These are phyloP conservation scores for Penaeus indicus DNA, from an alignment of 1,140 invertebrate species.

Conservation along the genomic window DNA sequence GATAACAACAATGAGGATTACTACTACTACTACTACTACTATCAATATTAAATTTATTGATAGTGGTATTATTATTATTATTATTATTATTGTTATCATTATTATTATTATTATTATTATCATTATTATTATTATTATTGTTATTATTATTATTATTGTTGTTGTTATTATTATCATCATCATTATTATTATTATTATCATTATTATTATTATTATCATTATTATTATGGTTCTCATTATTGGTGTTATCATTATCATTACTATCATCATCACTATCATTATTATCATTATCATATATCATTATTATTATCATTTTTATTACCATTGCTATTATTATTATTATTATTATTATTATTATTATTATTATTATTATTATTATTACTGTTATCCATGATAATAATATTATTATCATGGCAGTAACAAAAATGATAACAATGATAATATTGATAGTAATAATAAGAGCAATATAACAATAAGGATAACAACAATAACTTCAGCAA, in stretches of 20 bases:
- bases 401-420: no score
- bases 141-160: no score
- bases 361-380: background rate
- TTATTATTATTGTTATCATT: background rate
- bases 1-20: background rate
- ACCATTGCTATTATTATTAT: background rate
- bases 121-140: no score
- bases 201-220: background rate
- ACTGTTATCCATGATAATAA: background rate
- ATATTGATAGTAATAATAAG: no score
- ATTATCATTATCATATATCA: no score
- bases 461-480: no score
- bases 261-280: no score
- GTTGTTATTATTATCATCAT: background rate
- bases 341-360: no score
- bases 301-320: background rate
- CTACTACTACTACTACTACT: background rate
- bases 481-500: no score
- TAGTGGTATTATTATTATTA: background rate
- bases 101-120: background rate
- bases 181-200: background rate
- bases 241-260: no score
- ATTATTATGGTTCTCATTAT: no score
- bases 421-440: no score
- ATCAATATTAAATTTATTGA: background rate